Conservation (phyloP, 2,113 vertebrate species). For the Hydrochoerus hydrochaeris region DNA sequence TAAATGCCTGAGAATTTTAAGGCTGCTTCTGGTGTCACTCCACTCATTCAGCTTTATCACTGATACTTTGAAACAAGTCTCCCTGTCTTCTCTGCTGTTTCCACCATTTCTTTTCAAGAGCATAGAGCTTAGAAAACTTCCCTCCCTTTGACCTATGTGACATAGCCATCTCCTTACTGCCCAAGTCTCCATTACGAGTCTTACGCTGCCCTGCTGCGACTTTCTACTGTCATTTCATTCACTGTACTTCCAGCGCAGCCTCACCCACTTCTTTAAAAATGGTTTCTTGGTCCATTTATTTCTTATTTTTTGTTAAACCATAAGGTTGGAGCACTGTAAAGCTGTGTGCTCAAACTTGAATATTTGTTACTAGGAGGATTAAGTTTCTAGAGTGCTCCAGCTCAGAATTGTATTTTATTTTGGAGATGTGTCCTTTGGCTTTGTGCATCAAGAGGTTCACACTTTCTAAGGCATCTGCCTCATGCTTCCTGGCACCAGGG, state of each 20-base stretch:
- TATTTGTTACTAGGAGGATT: not conserved
- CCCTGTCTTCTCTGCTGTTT: not conserved
- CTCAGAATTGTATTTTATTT: not conserved
- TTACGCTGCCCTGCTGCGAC: not conserved
- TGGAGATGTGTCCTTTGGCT: not conserved
- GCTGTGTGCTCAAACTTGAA: not conserved
- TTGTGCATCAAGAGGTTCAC: not conserved
- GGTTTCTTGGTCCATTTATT: not conserved
- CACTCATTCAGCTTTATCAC: not conserved
- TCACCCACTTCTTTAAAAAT: not conserved
- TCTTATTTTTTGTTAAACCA: not conserved
- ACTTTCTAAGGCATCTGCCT: not conserved
- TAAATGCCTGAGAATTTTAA: not conserved
- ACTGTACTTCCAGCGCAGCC: not conserved
- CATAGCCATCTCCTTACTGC: not conserved
- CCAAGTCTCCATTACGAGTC: not conserved
- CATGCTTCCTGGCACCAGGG: not conserved
- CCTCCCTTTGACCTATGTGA: constrained; percentile 20
- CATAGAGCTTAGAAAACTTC: not conserved
- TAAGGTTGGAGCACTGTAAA: not conserved
- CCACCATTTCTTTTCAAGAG: not conserved
- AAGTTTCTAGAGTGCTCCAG: not conserved
- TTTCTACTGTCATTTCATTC: not conserved
- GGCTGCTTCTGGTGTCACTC: not conserved
- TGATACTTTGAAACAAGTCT: not conserved